A percentile compares a stretch with the other conserved stretches of the same genome.
These are phyloP conservation scores for Carposina sasakii DNA, from an alignment of 1,140 invertebrate genomes.

Conservation along the genomic window DNA sequence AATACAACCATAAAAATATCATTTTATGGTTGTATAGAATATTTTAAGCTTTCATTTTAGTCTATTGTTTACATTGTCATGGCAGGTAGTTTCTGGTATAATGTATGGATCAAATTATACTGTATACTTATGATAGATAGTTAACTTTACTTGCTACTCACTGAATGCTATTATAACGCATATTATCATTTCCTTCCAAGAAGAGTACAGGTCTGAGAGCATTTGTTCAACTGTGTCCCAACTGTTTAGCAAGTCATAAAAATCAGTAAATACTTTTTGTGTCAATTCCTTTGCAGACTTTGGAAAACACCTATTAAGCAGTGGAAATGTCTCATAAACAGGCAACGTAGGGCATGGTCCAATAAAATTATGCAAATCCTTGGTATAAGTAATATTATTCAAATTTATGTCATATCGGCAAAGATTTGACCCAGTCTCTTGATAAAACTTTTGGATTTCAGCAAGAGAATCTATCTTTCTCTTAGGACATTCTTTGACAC, in stretches of 20 bases:
- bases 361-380: conserved; percentile 73
- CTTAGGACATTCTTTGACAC: conserved; percentile 90
- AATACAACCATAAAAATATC: no score
- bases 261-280: conserved; percentile 76
- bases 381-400: conserved; percentile 46
- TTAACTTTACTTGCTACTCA: no score
- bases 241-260: conserved; percentile 88
- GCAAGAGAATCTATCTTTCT: conserved; percentile 74
- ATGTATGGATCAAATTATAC: no score
- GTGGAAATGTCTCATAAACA: conserved; percentile 81
- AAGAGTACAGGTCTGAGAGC: conserved; percentile 88
- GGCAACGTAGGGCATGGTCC: conserved; percentile 83
- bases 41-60: no score
- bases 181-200: conserved; percentile 89
- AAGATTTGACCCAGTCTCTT: conserved; percentile 80
- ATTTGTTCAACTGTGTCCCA: conserved; percentile 92
- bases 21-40: no score
- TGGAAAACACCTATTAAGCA: conserved; percentile 92
- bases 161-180: conserved; percentile 86
- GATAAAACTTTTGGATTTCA: conserved; percentile 86
- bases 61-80: no score
- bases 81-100: no score
- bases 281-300: conserved; percentile 76
- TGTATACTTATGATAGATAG: no score
- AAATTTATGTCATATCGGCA: conserved; percentile 81